These are phyloP conservation scores for Sebastes schlegelii DNA, from an alignment of 2,113 vertebrate genomes.

Conservation along the genomic window DNA sequence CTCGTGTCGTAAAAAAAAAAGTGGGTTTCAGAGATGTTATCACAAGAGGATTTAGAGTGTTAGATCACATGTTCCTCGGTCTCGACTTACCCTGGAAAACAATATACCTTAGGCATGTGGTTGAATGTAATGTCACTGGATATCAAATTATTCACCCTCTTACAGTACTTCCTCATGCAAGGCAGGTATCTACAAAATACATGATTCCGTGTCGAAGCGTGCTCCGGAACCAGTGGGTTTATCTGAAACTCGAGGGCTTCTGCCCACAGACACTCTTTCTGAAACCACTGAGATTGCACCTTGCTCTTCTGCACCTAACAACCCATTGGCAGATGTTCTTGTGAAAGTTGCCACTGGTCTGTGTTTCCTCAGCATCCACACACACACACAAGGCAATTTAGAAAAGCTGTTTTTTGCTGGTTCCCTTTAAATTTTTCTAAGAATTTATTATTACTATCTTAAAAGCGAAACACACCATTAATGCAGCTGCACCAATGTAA, in stretches of 20 bases:
- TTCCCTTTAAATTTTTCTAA: neutral
- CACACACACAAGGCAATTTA: neutral
- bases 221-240: neutral
- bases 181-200: slow-evolving; percentile 14
- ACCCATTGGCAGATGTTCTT: slow-evolving; percentile 42
- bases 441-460: neutral
- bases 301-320: slow-evolving; percentile 10
- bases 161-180: neutral
- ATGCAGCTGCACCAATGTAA: neutral
- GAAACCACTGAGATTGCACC: slow-evolving; percentile 46
- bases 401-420: neutral
- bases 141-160: slow-evolving; percentile 20
- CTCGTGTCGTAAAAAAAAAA: slow-evolving; percentile 59
- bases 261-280: slow-evolving; percentile 1
- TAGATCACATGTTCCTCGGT: slow-evolving; percentile 35
- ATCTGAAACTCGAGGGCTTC: slow-evolving; percentile 26
- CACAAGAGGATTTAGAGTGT: slow-evolving; percentile 30
- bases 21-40: slow-evolving; percentile 57
- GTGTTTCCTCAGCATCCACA: slow-evolving; percentile 17
- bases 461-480: neutral
- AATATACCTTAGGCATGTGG: slow-evolving; percentile 18
- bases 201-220: neutral
- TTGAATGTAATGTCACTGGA: slow-evolving; percentile 36
- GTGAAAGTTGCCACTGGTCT: slow-evolving; percentile 14
- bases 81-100: slow-evolving; percentile 14